Conservation (phyloP, 53 echinoderm and acorn worm genomes). For the Arbacia lixula region DNA sequence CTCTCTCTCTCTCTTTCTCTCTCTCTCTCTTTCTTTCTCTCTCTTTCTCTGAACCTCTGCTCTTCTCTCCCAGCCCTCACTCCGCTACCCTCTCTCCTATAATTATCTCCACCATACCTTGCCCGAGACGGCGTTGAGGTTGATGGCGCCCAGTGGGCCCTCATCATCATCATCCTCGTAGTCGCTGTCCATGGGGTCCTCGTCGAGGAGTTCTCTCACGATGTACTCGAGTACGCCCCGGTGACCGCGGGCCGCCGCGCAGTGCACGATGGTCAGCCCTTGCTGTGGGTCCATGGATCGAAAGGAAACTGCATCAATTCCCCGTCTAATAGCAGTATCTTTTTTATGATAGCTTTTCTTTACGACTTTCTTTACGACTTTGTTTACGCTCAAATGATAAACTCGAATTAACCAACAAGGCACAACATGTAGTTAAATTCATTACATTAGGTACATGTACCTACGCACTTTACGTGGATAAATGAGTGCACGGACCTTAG, state of each 20-base stretch:
- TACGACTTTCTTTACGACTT: no score
- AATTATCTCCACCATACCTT: slow-evolving; percentile 59
- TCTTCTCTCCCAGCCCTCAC: no score
- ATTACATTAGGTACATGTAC: no score
- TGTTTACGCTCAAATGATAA: no score
- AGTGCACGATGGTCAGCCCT: slow-evolving; percentile 88
- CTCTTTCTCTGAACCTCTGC: no score
- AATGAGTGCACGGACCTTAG: no score
- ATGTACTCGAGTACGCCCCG: slow-evolving; percentile 81
- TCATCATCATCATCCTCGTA: slow-evolving; percentile 49
- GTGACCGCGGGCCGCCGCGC: slow-evolving; percentile 85
- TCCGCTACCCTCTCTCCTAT: not conserved
- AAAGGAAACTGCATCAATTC: not conserved
- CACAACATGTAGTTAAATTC: no score
- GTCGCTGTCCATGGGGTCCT: slow-evolving; percentile 71
- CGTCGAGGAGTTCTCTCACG: slow-evolving; percentile 81
- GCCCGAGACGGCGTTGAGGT: slow-evolving; percentile 61
- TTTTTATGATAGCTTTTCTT: no score
- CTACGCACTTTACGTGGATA: no score
- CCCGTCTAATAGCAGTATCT: not conserved
- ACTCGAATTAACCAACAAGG: no score
- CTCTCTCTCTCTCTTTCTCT: not conserved
- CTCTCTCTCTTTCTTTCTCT: not conserved
- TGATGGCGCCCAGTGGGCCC: slow-evolving; percentile 10
- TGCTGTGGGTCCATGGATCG: slow-evolving; percentile 49